These are phyloP conservation scores for Halictus rubicundus DNA, from an alignment of 1,140 invertebrate genomes.

Conservation along the genomic window DNA sequence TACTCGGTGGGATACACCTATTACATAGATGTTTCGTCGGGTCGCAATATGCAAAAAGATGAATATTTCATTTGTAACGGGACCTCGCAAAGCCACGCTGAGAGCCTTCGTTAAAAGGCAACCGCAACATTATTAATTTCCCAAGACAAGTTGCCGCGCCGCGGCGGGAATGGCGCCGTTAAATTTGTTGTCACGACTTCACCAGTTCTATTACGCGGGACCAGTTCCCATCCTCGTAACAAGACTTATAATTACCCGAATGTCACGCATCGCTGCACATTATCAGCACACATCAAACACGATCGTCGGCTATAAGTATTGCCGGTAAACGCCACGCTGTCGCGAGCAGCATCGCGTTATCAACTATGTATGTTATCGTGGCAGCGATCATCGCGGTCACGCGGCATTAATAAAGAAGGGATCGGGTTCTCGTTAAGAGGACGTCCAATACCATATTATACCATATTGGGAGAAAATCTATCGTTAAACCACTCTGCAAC, in stretches of 20 bases:
- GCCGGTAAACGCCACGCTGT: neutral
- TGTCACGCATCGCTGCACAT: conserved; percentile 1
- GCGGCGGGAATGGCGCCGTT: neutral
- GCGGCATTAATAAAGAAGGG: no score
- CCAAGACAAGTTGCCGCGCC: neutral
- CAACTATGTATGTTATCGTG: neutral
- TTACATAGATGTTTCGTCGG: neutral
- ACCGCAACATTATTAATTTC: conserved; percentile 29
- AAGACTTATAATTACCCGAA: conserved; percentile 22
- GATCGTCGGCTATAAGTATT: conserved; percentile 2
- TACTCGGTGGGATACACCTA: neutral
- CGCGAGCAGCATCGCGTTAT: neutral
- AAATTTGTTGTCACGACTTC: conserved; percentile 11
- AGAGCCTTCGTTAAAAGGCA: conserved; percentile 1
- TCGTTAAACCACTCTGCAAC: no score
- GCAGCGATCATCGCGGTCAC: neutral
- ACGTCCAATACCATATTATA: no score
- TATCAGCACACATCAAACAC: neutral
- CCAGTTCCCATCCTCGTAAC: neutral
- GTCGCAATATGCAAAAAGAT: conserved; percentile 4
- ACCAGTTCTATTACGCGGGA: neutral
- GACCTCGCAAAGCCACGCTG: neutral
- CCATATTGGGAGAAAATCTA: no score
- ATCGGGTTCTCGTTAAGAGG: neutral
- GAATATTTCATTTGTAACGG: conserved; percentile 18